These are phyloP conservation scores for Rhinopomastus cyanomelas DNA, from an alignment of 2,113 vertebrate species.

Conservation along the genomic window DNA sequence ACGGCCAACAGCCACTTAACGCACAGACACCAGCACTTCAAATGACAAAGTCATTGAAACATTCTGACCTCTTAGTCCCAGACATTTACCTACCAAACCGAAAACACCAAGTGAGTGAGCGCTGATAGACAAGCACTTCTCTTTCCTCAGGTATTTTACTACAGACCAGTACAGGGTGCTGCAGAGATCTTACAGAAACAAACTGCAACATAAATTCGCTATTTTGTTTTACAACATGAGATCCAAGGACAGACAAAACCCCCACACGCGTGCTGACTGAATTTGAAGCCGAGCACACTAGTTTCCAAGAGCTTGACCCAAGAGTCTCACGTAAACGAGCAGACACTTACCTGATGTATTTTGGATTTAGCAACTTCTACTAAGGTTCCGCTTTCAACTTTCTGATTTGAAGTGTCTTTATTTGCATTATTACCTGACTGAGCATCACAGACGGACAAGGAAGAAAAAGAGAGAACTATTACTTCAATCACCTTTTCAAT, in stretches of 20 bases:
- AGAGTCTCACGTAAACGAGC: background rate
- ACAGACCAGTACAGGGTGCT: background rate
- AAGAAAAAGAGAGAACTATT: background rate
- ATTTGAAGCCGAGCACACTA: background rate
- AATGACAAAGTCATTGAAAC: background rate
- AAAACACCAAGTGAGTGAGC: background rate
- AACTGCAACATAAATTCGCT: background rate
- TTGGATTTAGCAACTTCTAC: constrained; percentile 94
- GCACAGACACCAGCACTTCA: background rate
- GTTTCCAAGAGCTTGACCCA: background rate
- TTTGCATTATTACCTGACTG: constrained; percentile 81
- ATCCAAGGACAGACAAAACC: background rate
- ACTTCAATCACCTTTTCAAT: background rate
- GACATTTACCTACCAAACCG: background rate
- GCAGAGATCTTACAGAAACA: background rate
- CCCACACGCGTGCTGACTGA: background rate
- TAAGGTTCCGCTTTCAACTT: constrained; percentile 85
- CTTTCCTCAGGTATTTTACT: background rate
- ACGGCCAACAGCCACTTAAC: background rate
- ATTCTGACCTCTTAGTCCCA: background rate
- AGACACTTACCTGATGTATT: constrained; percentile 88
- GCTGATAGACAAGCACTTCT: background rate
- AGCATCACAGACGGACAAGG: background rate
- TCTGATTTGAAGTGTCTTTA: constrained; percentile 86
- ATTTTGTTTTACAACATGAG: background rate